Conservation (phyloP, 1,140 invertebrate species). For the Campoletis sonorensis region DNA sequence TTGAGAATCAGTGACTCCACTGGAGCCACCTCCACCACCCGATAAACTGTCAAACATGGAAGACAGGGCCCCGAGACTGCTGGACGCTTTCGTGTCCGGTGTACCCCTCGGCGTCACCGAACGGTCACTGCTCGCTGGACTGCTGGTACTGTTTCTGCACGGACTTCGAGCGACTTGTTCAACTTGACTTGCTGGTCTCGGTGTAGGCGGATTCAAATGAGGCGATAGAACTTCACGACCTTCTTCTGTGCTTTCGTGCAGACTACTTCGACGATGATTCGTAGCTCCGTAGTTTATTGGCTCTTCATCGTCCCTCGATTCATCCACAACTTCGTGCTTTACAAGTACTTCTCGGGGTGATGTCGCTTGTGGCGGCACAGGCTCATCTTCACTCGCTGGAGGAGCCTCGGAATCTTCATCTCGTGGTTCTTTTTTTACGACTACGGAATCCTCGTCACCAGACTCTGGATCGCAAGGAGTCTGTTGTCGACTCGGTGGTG, state of each 20-base stretch:
- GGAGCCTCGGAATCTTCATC: constrained; percentile 71
- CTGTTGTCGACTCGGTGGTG: constrained; percentile 66
- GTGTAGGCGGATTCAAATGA: constrained; percentile 78
- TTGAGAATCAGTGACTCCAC: constrained; percentile 74
- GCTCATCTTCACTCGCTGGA: constrained; percentile 61
- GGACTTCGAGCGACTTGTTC: constrained; percentile 76
- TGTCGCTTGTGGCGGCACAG: constrained; percentile 56
- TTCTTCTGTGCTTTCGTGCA: constrained; percentile 68
- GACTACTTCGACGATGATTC: constrained; percentile 67
- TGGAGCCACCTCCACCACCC: constrained; percentile 75
- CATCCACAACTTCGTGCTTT: constrained; percentile 73
- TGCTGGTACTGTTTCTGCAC: constrained; percentile 80
- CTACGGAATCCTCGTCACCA: constrained; percentile 72
- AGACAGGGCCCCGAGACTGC: constrained; percentile 88
- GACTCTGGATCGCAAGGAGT: constrained; percentile 65
- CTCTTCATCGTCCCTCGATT: constrained; percentile 71
- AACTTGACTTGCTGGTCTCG: constrained; percentile 66
- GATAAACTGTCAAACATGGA: constrained; percentile 93
- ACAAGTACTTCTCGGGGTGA: constrained; percentile 67
- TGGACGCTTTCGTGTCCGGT: constrained; percentile 82
- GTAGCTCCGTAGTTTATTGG: constrained; percentile 59
- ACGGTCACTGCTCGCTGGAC: constrained; percentile 84
- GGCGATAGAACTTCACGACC: constrained; percentile 75
- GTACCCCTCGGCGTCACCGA: constrained; percentile 84
- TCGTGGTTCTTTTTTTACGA: constrained; percentile 73